Conservation (phyloP, 2,797 vertebrate genomes). For the Eulemur albifrons region DNA sequence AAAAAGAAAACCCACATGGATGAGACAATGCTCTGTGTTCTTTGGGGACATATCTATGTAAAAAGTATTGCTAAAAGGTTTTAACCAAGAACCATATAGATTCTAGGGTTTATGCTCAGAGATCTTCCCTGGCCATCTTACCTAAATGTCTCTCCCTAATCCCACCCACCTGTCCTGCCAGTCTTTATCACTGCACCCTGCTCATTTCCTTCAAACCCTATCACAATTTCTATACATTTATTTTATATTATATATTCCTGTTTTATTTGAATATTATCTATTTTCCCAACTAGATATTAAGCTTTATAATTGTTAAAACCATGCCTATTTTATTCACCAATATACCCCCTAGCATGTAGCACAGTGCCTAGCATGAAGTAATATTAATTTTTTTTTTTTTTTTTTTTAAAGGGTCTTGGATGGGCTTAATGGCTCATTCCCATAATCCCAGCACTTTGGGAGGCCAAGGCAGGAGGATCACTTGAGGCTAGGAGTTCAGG, state of each 20-base stretch:
- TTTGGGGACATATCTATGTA: background rate
- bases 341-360: background rate
- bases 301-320: background rate
- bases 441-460: too few relatives aligned
- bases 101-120: background rate
- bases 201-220: background rate
- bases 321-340: background rate
- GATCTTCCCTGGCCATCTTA: background rate
- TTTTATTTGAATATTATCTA: background rate
- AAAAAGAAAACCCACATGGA: background rate
- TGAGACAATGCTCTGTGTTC: background rate
- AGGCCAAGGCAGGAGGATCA: too few relatives aligned
- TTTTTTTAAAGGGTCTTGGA: too few relatives aligned
- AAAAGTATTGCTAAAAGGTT: background rate
- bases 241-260: background rate
- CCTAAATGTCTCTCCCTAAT: background rate
- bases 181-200: background rate
- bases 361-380: too few relatives aligned
- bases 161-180: background rate
- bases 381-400: too few relatives aligned
- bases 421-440: too few relatives aligned
- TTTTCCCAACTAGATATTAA: background rate
- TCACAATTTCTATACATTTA: background rate
- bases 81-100: background rate
- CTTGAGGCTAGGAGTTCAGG: too few relatives aligned